A percentile compares a stretch with the other conserved stretches of the same genome.
Evolutionary conservation across 1,140 invertebrate genomes (phyloP).

Genomic region (Frieseomelitta varia): DNA sequence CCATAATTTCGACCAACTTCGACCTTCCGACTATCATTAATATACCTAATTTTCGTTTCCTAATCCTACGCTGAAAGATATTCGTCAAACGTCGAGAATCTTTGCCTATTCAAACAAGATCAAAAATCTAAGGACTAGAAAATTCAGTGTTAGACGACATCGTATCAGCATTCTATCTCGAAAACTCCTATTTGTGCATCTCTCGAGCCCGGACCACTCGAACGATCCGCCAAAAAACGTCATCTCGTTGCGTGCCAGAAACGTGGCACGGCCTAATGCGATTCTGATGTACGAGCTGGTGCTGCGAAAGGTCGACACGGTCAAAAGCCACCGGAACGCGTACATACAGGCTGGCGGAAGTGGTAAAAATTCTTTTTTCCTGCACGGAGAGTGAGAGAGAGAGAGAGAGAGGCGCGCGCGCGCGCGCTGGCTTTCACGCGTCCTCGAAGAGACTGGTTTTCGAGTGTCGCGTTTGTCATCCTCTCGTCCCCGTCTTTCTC

Average conservation of each 20-base stretch:
- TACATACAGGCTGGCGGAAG: background rate
- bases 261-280: slow-evolving; percentile 18
- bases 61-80: background rate
- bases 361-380: slow-evolving; percentile 25
- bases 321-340: background rate
- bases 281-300: slow-evolving; percentile 30
- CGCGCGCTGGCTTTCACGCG: slow-evolving; percentile 22
- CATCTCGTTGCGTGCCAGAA: slow-evolving; percentile 10
- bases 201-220: too few species aligned
- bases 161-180: background rate
- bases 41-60: background rate
- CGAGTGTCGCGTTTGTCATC: slow-evolving; percentile 59
- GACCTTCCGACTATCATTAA: background rate
- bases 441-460: slow-evolving; percentile 43
- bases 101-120: background rate
- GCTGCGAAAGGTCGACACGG: background rate
- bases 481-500: slow-evolving; percentile 40
- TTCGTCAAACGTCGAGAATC: background rate
- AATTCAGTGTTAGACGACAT: background rate
- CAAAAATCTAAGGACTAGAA: background rate
- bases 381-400: background rate
- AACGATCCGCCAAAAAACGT: slow-evolving; percentile 6
- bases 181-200: background rate
- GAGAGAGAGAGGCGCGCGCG: too few species aligned
- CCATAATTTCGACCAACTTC: background rate